phyloP scores from a whole-genome alignment of 64 coral and sea anemone genomes.

The Hydrozoanthus tunicans region DNA sequence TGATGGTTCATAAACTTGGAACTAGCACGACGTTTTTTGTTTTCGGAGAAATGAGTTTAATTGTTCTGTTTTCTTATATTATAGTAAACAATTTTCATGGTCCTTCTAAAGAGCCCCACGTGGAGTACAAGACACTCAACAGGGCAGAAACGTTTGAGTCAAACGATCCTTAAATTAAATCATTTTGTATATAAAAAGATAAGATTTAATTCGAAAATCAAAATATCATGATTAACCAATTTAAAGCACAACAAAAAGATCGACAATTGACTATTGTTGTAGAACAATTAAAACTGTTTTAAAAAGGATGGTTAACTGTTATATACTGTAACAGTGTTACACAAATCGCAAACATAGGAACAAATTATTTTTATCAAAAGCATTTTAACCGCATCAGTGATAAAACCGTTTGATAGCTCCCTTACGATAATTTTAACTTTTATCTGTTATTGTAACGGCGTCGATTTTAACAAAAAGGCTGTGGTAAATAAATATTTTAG shows the following conservation, averaged over 20 bases:
- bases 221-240: neutral
- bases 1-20: conserved; percentile 94
- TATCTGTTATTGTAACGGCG: no score
- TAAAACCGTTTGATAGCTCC: no score
- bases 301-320: neutral
- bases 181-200: neutral
- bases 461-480: no score
- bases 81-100: conserved; percentile 81
- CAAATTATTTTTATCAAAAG: no score
- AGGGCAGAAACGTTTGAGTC: conserved; percentile 45
- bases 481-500: no score
- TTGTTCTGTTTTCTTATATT: conserved; percentile 92
- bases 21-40: conserved; percentile 93
- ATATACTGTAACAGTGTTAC: neutral
- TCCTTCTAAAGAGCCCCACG: conserved; percentile 43
- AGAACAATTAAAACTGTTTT: neutral
- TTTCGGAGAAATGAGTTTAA: conserved; percentile 93
- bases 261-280: neutral
- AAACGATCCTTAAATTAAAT: conserved; percentile 22
- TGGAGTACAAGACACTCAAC: conserved; percentile 26
- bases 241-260: neutral
- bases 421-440: no score
- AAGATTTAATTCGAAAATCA: neutral
- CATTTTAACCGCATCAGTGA: no score
- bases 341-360: no score